Evolutionary conservation across 2,888 invertebrate species (phyloP).

Genomic region (Leistus spinibarbis): DNA sequence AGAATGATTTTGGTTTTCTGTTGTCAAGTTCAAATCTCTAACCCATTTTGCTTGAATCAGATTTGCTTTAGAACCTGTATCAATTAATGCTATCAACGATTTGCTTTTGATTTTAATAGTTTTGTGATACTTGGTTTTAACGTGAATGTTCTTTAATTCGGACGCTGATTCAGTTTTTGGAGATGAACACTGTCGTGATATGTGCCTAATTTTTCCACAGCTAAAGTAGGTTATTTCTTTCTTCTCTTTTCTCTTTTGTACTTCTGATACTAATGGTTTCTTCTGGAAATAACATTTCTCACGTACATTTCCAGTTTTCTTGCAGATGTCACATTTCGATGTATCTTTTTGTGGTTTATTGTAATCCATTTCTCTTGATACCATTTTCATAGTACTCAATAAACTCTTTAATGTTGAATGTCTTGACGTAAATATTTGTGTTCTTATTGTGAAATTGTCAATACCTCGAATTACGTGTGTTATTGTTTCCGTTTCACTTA

Average conservation of each 20-base stretch:
- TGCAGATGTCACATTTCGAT: neutral
- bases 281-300: neutral
- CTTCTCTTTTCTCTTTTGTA: neutral
- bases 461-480: constrained; percentile 24
- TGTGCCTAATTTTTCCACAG: constrained; percentile 7
- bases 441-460: constrained; percentile 20
- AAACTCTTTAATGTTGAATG: neutral
- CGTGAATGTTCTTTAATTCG: neutral
- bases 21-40: no score
- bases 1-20: no score
- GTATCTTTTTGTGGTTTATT: neutral
- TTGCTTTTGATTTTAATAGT: neutral
- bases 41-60: neutral
- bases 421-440: neutral
- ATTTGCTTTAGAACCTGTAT: neutral
- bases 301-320: neutral
- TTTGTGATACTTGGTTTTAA: neutral
- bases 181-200: neutral
- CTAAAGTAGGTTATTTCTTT: neutral
- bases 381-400: neutral
- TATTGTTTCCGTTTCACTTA: neutral
- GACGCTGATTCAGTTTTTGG: neutral
- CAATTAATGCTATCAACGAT: neutral
- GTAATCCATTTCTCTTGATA: constrained; percentile 7
- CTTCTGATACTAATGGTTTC: neutral